Evolutionary conservation across 2,113 vertebrate species (phyloP).

Genomic region (Cheirogaleus medius): DNA sequence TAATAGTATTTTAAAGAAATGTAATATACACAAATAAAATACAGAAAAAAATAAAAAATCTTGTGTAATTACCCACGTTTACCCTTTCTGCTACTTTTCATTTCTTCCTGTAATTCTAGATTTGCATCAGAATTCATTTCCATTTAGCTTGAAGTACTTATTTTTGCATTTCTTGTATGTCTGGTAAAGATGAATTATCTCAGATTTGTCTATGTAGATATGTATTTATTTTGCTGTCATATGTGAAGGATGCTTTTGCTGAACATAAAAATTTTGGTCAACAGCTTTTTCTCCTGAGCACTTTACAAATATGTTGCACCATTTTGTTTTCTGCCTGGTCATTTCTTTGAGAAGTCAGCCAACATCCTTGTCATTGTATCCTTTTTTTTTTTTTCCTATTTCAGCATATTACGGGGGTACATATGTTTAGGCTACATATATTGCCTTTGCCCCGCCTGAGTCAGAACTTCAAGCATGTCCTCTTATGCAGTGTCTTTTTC

Average conservation of each 20-base stretch:
- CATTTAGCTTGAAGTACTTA: background rate
- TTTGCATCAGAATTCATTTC: background rate
- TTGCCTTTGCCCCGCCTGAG: too few species aligned
- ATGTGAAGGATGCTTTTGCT: constrained; percentile 10
- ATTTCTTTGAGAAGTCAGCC: background rate
- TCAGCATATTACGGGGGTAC: too few species aligned
- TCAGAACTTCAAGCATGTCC: too few species aligned
- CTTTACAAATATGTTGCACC: background rate
- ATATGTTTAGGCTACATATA: too few species aligned
- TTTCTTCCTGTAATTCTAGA: background rate
- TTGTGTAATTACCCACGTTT: background rate
- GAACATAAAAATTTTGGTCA: background rate
- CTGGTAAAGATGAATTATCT: background rate
- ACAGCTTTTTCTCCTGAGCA: background rate
- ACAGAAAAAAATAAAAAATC: background rate
- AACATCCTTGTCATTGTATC: background rate
- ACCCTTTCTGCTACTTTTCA: background rate
- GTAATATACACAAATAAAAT: background rate
- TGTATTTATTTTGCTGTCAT: background rate
- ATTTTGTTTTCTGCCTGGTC: background rate
- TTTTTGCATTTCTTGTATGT: background rate
- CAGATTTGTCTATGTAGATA: background rate
- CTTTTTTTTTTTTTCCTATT: background rate
- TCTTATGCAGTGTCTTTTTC: background rate
- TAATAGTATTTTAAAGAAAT: background rate